Evolutionary conservation across 2,797 vertebrate genomes (phyloP).

Genomic region (Bucorvus abyssinicus): DNA sequence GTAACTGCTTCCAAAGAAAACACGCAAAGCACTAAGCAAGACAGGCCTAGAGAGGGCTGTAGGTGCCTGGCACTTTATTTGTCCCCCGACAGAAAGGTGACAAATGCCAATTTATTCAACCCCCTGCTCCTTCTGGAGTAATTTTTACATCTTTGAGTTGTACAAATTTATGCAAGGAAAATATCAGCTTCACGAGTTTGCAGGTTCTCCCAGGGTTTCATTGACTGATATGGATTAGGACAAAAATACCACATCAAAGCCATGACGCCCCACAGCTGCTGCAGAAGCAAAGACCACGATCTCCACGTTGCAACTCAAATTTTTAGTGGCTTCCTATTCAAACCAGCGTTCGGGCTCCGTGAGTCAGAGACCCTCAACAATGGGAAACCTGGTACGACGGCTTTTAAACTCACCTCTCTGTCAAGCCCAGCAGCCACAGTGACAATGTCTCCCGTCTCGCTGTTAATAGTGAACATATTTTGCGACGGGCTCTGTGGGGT

Average conservation of each 20-base stretch:
- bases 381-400: rapidly evolving
- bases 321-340: background rate
- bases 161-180: background rate
- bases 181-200: background rate
- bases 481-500: slow-evolving; percentile 92
- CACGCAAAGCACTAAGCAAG: background rate
- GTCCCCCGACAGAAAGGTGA: background rate
- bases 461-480: slow-evolving; percentile 98
- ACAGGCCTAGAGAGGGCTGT: background rate
- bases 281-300: background rate
- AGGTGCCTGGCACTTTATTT: background rate
- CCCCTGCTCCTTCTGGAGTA: background rate
- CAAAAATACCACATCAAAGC: slow-evolving; percentile 22
- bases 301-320: background rate
- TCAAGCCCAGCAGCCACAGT: slow-evolving; percentile 94
- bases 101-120: background rate
- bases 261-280: background rate
- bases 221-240: background rate
- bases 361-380: background rate
- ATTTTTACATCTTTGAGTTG: background rate
- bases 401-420: slow-evolving; percentile 83
- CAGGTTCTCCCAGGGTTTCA: slow-evolving; percentile 6
- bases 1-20: background rate
- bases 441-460: slow-evolving; percentile 92
- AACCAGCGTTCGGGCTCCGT: background rate